These are phyloP conservation scores for Chloroceryle aenea DNA, from an alignment of 2,113 vertebrate genomes.

Conservation along the genomic window DNA sequence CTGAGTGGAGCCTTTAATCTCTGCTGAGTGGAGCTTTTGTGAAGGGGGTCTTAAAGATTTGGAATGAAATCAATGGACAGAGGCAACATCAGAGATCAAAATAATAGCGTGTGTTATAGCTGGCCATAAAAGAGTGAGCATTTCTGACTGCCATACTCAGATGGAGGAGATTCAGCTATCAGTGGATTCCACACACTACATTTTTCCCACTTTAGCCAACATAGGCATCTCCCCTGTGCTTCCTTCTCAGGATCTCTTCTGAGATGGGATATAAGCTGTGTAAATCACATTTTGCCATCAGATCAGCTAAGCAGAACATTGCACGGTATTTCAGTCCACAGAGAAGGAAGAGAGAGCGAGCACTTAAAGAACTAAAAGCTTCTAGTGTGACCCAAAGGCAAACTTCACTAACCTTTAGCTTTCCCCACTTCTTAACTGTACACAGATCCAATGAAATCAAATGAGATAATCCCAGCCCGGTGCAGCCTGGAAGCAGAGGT, in stretches of 20 bases:
- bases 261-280: not conserved
- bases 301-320: not conserved
- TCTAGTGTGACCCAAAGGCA: constrained; percentile 50
- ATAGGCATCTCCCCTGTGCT: not conserved
- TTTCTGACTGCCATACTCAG: not conserved
- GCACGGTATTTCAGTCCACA: not conserved
- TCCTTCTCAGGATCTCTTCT: not conserved
- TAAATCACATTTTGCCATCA: not conserved
- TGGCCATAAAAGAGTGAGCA: not conserved
- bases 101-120: not conserved
- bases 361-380: constrained; percentile 26
- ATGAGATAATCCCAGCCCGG: constrained; percentile 71
- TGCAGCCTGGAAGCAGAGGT: constrained; percentile 70
- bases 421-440: constrained; percentile 32
- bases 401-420: constrained; percentile 57
- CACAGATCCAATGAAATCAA: constrained; percentile 69
- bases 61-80: not conserved
- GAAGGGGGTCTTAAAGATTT: constrained; percentile 14
- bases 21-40: constrained; percentile 16
- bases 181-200: not conserved
- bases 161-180: not conserved
- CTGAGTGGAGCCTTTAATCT: constrained; percentile 36
- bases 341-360: not conserved
- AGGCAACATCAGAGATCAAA: constrained; percentile 14
- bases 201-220: not conserved